Conservation (phyloP, 2,888 invertebrate species). For the Sphaeridia pumilis region DNA sequence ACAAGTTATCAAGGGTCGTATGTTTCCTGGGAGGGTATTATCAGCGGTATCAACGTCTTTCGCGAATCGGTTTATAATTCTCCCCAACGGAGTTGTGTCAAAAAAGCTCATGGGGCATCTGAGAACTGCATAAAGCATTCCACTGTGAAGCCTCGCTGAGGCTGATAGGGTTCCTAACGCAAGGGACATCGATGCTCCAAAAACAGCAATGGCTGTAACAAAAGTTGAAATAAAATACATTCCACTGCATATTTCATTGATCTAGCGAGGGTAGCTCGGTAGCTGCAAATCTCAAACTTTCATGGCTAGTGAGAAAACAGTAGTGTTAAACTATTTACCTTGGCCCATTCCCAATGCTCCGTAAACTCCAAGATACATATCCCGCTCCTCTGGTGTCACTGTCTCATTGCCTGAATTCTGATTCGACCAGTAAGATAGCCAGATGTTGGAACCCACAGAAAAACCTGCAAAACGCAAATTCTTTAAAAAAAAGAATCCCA, state of each 20-base stretch:
- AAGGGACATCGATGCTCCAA: conserved; percentile 22
- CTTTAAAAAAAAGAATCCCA: too few relatives aligned
- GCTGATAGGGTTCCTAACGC: conserved; percentile 37
- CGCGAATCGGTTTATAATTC: conserved; percentile 56
- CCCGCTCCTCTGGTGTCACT: conserved; percentile 30
- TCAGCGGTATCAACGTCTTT: conserved; percentile 49
- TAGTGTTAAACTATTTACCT: too few relatives aligned
- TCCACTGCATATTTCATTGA: too few relatives aligned
- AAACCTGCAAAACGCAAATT: conserved; percentile 26
- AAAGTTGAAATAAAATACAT: too few relatives aligned
- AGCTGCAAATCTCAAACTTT: too few relatives aligned
- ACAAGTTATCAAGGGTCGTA: conserved; percentile 11
- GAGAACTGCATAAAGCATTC: conserved; percentile 35
- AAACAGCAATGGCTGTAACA: conserved; percentile 19
- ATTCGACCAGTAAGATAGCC: conserved; percentile 37
- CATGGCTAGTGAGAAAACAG: too few relatives aligned
- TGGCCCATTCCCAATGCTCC: conserved; percentile 39
- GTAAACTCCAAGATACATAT: conserved; percentile 39
- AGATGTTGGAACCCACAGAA: conserved; percentile 38
- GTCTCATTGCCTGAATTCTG: conserved; percentile 15
- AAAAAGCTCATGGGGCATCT: conserved; percentile 37
- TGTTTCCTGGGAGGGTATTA: conserved; percentile 23
- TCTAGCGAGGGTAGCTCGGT: too few relatives aligned
- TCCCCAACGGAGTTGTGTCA: conserved; percentile 50
- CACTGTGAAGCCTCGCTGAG: conserved; percentile 34